phyloP scores from a whole-genome alignment of 2,888 invertebrate genomes.

The Spicauda simplicius region DNA sequence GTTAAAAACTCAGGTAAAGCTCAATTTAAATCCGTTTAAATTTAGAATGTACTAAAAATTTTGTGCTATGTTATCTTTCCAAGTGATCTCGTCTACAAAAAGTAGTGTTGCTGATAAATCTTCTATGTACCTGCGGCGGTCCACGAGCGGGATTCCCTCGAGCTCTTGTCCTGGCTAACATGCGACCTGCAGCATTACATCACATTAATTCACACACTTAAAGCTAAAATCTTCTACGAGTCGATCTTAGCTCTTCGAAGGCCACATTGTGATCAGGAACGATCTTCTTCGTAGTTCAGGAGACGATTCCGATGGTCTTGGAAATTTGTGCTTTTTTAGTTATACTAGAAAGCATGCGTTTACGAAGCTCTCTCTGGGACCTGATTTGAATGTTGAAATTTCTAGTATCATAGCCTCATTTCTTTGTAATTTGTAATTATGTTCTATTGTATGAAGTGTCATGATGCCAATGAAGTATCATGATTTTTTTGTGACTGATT shows the following conservation, averaged over 20 bases:
- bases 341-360: background rate
- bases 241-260: background rate
- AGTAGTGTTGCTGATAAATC: conserved; percentile 50
- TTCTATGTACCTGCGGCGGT: conserved; percentile 70
- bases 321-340: background rate
- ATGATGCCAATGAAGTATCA: background rate
- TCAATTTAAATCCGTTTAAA: no score
- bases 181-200: conserved; percentile 68
- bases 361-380: background rate
- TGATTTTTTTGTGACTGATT: no score
- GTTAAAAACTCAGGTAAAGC: no score
- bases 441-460: background rate
- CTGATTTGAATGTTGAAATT: background rate
- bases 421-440: background rate
- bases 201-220: conserved; percentile 38
- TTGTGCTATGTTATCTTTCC: conserved; percentile 25
- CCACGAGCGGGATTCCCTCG: conserved; percentile 73
- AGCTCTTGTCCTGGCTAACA: conserved; percentile 76
- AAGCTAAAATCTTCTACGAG: background rate
- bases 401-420: background rate
- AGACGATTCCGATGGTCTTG: background rate
- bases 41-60: no score
- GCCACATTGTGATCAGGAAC: background rate
- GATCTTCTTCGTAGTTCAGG: conserved; percentile 3
- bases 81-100: conserved; percentile 49